Evolutionary conservation across 2,797 vertebrate species (phyloP).

Genomic region (Gambusia yucatana): DNA sequence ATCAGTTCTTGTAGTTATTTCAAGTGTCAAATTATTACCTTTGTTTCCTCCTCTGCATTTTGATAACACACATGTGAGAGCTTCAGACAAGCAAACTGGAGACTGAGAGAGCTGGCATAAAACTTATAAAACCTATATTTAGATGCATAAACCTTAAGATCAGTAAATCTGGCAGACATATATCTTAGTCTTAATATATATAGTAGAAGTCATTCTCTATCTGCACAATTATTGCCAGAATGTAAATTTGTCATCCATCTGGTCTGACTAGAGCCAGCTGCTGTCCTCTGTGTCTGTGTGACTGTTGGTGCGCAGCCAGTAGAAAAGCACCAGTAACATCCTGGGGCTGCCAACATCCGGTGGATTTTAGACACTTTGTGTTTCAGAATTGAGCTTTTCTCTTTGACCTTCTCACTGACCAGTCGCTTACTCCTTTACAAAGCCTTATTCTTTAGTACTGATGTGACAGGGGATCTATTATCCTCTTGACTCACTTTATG

Average conservation of each 20-base stretch:
- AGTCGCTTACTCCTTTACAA: slow-evolving; percentile 42
- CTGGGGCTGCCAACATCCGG: slow-evolving; percentile 41
- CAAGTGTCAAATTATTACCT: background rate
- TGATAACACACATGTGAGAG: background rate
- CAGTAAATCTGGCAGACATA: background rate
- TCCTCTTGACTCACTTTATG: slow-evolving; percentile 42
- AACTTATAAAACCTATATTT: background rate
- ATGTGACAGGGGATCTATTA: slow-evolving; percentile 69
- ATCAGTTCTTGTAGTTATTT: background rate
- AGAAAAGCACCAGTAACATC: slow-evolving; percentile 36
- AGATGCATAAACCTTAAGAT: background rate
- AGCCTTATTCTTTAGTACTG: slow-evolving; percentile 53
- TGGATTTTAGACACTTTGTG: slow-evolving; percentile 45
- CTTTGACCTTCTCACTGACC: slow-evolving; percentile 58
- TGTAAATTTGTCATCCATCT: slow-evolving; percentile 53
- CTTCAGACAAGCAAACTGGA: background rate
- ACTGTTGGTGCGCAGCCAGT: slow-evolving; percentile 25
- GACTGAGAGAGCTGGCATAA: background rate
- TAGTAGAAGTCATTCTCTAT: slow-evolving; percentile 13
- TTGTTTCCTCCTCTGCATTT: background rate
- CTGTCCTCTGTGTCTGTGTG: slow-evolving; percentile 41
- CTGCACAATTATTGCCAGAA: slow-evolving; percentile 9
- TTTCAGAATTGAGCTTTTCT: slow-evolving; percentile 62
- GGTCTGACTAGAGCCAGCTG: slow-evolving; percentile 28
- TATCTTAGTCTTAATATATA: background rate